A percentile compares a stretch with the other conserved stretches of the same genome.
Evolutionary conservation across 2,797 vertebrate genomes (phyloP).

Genomic region (Brotula barbata): DNA sequence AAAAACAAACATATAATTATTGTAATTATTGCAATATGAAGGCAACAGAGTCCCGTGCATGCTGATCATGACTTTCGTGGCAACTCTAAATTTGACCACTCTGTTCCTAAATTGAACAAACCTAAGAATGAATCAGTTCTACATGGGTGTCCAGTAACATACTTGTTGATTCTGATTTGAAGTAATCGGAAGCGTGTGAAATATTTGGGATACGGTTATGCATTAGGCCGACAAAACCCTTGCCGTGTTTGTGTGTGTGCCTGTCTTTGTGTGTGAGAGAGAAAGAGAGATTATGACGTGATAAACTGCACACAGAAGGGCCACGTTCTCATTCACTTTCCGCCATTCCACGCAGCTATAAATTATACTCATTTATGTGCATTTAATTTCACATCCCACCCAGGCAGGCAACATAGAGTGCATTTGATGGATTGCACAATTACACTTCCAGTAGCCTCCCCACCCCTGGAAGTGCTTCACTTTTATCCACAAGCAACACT

Average conservation of each 20-base stretch:
- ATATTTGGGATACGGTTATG: background rate
- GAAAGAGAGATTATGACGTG: constrained; percentile 31
- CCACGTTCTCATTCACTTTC: constrained; percentile 21
- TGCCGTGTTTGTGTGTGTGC: no score
- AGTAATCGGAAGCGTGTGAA: no score
- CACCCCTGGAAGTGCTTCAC: constrained; percentile 17
- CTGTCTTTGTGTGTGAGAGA: no score
- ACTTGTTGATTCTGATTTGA: background rate
- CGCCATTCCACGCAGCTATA: constrained; percentile 23
- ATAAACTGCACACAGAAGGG: constrained; percentile 33
- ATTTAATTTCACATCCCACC: constrained; percentile 51
- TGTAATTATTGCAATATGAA: no score
- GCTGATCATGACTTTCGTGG: background rate
- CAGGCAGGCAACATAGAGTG: constrained; percentile 48
- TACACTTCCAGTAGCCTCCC: constrained; percentile 39
- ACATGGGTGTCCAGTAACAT: background rate
- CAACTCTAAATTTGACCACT: background rate
- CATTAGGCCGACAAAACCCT: no score
- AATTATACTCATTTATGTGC: constrained; percentile 51
- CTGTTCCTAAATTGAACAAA: background rate
- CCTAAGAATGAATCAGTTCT: background rate
- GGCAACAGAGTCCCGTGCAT: no score
- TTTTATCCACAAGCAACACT: constrained; percentile 30
- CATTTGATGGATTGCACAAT: constrained; percentile 47
- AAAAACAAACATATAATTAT: no score